Evolutionary conservation across 2,113 vertebrate genomes (phyloP).

Genomic region (Mesocricetus auratus): DNA sequence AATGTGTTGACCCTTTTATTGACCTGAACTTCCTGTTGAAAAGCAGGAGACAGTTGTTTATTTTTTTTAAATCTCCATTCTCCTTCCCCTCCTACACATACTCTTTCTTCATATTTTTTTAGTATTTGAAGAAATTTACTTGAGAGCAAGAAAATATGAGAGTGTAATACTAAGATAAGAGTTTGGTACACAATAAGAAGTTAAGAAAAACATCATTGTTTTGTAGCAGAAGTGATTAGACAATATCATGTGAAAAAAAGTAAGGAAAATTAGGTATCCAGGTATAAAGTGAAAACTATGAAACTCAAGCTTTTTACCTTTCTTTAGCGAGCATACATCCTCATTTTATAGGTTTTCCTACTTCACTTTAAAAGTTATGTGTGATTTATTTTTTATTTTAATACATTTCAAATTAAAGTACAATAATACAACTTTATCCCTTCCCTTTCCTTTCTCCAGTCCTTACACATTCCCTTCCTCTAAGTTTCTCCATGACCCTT

Average conservation of each 20-base stretch:
- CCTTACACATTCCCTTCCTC: neutral
- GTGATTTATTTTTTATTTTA: neutral
- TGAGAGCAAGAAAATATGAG: neutral
- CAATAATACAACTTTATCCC: neutral
- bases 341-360: neutral
- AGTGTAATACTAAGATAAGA: neutral
- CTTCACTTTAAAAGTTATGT: neutral
- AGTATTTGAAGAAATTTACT: neutral
- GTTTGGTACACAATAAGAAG: neutral
- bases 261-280: neutral
- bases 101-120: neutral
- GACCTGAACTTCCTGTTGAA: neutral
- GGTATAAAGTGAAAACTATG: neutral
- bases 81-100: neutral
- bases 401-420: neutral
- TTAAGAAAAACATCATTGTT: neutral
- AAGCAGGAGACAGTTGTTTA: neutral
- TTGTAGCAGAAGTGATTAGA: neutral
- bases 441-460: neutral
- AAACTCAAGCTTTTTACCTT: neutral
- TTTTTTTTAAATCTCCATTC: neutral
- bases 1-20: slow-evolving; percentile 2
- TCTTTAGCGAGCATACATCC: neutral
- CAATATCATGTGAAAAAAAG: neutral
- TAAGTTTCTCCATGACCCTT: neutral